Evolutionary conservation across 2,888 invertebrate genomes (phyloP).

Genomic region (Balanococcus diminutus): DNA sequence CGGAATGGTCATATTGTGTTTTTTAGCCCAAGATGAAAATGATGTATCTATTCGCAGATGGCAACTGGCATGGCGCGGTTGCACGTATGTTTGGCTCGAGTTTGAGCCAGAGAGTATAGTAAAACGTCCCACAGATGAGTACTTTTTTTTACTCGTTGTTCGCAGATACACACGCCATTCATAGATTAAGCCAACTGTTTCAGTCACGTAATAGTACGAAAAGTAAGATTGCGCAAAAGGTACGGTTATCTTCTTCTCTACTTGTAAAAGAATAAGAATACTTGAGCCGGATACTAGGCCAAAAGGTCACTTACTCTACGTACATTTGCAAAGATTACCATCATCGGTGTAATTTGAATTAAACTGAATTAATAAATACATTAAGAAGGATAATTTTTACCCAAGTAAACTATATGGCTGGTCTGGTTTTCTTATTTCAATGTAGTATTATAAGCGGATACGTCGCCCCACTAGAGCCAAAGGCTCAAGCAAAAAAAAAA

Average conservation of each 20-base stretch:
- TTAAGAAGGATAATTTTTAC: neutral
- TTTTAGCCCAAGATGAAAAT: neutral
- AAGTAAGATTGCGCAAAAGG: conserved; percentile 1
- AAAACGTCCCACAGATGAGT: neutral
- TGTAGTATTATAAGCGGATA: neutral
- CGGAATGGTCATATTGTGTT: neutral
- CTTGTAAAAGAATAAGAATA: neutral
- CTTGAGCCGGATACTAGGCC: conserved; percentile 7
- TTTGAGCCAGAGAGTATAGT: neutral
- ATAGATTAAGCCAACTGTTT: conserved; percentile 24
- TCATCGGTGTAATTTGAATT: neutral
- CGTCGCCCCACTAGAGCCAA: neutral
- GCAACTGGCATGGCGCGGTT: too few species aligned
- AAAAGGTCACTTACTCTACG: conserved; percentile 12
- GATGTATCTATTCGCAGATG: neutral
- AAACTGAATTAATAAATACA: neutral
- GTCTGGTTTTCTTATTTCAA: conserved; percentile 6
- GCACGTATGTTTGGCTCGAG: neutral
- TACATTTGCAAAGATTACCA: neutral
- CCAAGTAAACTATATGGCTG: neutral
- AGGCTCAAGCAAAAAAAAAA: neutral
- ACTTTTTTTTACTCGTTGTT: neutral
- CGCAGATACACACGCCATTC: neutral
- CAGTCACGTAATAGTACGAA: conserved; percentile 23
- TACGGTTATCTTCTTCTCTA: too few species aligned